A percentile compares a stretch with the other conserved stretches of the same genome.
These are phyloP conservation scores for Apodemus speciosus DNA, from an alignment of 2,113 vertebrate species.

Conservation along the genomic window DNA sequence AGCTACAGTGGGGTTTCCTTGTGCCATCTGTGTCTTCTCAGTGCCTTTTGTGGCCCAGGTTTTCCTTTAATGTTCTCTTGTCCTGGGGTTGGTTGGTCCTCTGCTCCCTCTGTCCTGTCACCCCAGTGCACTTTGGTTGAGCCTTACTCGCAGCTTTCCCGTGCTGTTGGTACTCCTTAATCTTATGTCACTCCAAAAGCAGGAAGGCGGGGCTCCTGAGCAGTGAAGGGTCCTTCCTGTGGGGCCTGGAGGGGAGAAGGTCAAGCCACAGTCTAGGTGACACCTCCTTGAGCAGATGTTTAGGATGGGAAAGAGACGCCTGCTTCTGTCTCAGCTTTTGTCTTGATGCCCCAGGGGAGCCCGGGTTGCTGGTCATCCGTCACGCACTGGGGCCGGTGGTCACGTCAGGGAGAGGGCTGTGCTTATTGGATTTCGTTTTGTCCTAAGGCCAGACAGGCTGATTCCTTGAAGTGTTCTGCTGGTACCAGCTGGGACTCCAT, in stretches of 20 bases:
- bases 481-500: not conserved
- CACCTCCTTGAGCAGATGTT: not conserved
- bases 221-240: not conserved
- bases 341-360: not conserved
- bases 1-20: not conserved
- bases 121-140: not conserved
- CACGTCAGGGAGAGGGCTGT: not conserved
- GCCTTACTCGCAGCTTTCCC: conserved; percentile 1
- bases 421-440: not conserved
- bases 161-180: not conserved
- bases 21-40: not conserved
- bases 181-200: conserved; percentile 18
- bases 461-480: conserved; percentile 26
- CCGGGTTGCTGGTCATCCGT: not conserved
- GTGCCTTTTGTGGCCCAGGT: not conserved
- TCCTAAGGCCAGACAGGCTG: not conserved
- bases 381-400: not conserved
- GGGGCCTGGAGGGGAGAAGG: not conserved
- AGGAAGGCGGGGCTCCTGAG: not conserved
- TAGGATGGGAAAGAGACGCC: not conserved
- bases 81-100: not conserved
- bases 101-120: not conserved
- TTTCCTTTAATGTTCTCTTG: not conserved
- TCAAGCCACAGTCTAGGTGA: conserved; percentile 3
- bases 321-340: not conserved